Conservation (phyloP, 2,888 invertebrate species). For the Zaprionus bogoriensis region DNA sequence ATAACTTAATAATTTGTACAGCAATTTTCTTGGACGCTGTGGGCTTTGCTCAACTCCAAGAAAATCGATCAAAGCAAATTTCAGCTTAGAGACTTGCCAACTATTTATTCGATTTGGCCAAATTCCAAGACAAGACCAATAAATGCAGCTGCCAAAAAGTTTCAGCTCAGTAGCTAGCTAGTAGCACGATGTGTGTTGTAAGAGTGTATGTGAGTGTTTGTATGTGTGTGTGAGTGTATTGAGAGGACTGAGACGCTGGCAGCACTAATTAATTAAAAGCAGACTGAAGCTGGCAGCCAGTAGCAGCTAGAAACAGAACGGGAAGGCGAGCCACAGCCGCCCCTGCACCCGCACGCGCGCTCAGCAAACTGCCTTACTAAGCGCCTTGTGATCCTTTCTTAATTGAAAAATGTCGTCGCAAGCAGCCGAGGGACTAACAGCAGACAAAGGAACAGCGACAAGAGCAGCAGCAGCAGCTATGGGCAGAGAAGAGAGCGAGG, state of each 20-base stretch:
- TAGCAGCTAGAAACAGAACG: background rate
- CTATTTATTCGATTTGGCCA: conserved; percentile 36
- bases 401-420: conserved; percentile 80
- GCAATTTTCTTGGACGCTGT: too few relatives aligned
- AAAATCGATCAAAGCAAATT: conserved; percentile 24
- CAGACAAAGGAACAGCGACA: conserved; percentile 11
- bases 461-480: too few relatives aligned
- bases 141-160: conserved; percentile 61
- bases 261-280: conserved; percentile 66
- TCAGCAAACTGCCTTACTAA: conserved; percentile 73
- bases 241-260: conserved; percentile 30
- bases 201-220: background rate
- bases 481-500: background rate
- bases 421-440: conserved; percentile 27
- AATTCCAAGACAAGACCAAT: conserved; percentile 33
- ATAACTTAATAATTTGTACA: too few relatives aligned
- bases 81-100: conserved; percentile 15
- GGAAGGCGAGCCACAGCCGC: background rate
- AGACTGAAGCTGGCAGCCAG: conserved; percentile 37
- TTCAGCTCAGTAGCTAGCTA: conserved; percentile 5
- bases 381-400: conserved; percentile 78
- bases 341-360: conserved; percentile 8
- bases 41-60: background rate
- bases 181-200: background rate
- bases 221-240: conserved; percentile 2